Evolutionary conservation across 1,140 invertebrate species (phyloP), one percentile per base, ranked within the genome.

Genomic region (Drosophila triauraria): DNA sequence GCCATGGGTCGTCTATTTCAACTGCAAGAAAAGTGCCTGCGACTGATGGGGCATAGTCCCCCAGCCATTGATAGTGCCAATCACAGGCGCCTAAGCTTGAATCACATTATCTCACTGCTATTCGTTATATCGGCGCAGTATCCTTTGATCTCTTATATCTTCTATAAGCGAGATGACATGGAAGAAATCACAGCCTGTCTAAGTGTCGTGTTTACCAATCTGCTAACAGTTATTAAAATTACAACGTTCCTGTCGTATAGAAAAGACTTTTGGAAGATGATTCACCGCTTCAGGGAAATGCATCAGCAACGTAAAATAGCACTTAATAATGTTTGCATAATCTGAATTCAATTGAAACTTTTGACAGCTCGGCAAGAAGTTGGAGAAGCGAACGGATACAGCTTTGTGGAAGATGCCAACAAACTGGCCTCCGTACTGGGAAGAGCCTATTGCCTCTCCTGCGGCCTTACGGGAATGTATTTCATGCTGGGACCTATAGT

Each of bases 61-160:
- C 25, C 38, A 4, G 15, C 38, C 2, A 47, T 56, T 53, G 57
- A 65, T 8, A 69, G 30, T 12, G 32, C 35, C 43, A 40, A 40
- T 1, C n/a, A 30, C 6, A 15, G 44, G 4, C 15, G 23, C 15
- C 25, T 85, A 5, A 32, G 51, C 30, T 47, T 82, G 4, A 68
- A 69, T 53, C 84, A 85, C 35, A 46, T 85, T 35, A 71, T 50
- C 9, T 75, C 75, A 0, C 48, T 91, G 44, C 35, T 91, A 10
- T 58, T 92, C n/a, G 85, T 91, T 13, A n/a, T 75, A 17, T 92
- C 87, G 20, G 91, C 87, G 8, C 84, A 92, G 67, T 90, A 78
- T 74, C 87, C 84, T 8, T 43, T 92, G 44, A 75, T 92, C 38
- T 70, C 69, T 13, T 90, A 86, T 60, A 64, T 75, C 23, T 56